These are phyloP conservation scores for Sula dactylatra DNA, from an alignment of 2,113 vertebrate species.

Conservation along the genomic window DNA sequence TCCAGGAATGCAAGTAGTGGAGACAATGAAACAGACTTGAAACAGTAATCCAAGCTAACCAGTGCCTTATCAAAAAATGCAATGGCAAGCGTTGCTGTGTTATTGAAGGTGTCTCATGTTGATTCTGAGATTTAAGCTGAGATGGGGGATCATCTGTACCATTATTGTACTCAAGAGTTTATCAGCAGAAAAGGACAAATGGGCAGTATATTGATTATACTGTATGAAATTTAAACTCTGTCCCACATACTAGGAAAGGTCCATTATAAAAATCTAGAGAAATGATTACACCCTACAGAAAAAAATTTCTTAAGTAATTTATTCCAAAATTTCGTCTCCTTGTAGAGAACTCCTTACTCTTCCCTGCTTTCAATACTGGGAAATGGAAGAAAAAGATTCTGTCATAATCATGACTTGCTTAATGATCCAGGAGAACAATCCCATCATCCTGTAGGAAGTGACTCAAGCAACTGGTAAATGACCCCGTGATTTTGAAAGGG, in stretches of 20 bases:
- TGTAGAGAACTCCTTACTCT: neutral
- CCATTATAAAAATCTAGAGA: neutral
- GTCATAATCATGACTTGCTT: neutral
- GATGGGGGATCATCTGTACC: neutral
- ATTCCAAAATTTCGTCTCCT: neutral
- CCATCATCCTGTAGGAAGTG: neutral
- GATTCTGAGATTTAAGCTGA: neutral
- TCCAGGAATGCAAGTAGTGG: neutral
- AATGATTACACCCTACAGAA: neutral
- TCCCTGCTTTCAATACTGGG: neutral
- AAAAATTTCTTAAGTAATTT: neutral
- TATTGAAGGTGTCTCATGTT: neutral
- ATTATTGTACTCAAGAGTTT: neutral
- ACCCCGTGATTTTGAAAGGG: neutral
- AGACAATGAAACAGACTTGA: neutral
- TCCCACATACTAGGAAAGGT: neutral
- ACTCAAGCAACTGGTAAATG: neutral
- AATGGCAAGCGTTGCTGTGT: neutral
- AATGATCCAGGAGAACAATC: neutral
- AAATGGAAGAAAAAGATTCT: neutral
- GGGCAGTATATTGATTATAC: neutral
- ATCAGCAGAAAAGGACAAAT: neutral
- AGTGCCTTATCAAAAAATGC: rapidly evolving
- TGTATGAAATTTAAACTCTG: neutral
- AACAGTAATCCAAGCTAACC: neutral